Base-by-base conservation (phyloP, 1,140 invertebrate genomes). In the Littorina saxatilis region DNA sequence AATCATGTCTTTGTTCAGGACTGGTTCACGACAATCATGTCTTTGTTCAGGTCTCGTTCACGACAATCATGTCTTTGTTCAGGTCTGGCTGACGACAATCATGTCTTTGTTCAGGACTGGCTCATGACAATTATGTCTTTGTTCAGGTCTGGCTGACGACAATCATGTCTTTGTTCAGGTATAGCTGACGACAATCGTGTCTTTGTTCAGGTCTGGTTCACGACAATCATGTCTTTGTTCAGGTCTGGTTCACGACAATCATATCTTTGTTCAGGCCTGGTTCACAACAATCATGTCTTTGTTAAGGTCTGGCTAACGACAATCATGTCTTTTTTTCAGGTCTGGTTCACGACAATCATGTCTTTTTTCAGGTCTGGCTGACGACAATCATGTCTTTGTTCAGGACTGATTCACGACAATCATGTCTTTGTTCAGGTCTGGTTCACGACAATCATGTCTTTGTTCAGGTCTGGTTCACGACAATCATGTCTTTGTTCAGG, bases 151-250 rank as follows among this genome's bases (percentile, higher is more conserved):
- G 15, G 55, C 76, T 20, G 66, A 78, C n/a, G 43, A 5, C 7
- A 47, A 5, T 17, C 43, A 5, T 9, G 7, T 47, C 43, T 47
- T 47, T 47, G 7, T 17, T 47, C 43, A 47, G 5, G 43, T 9
- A 5, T 47, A 17, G 17, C 43, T 47, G 7, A 9, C 7, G 5
- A 17, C 5, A 5, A 5, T 17, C 43, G 17, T 17, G 43, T 17
- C 17, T 47, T 47, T 47, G 7, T 47, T 17, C 55, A 29, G 75
- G 75, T 15, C 37, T 61, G 15, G 55, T 58, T 20, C 63, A 78
- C 58, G 76, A 78, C 76, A 66, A 40, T 11, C 55, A 78, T 20
- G 63, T 78, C 58, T 78, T 47, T 17, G 7, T 47, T 17, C 43
- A 9, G 7, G 17, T 5, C 43, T 5, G 43, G 43, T 17, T 5